Evolutionary conservation across 2,888 invertebrate species (phyloP).

Genomic region (Anticlea derivata): DNA sequence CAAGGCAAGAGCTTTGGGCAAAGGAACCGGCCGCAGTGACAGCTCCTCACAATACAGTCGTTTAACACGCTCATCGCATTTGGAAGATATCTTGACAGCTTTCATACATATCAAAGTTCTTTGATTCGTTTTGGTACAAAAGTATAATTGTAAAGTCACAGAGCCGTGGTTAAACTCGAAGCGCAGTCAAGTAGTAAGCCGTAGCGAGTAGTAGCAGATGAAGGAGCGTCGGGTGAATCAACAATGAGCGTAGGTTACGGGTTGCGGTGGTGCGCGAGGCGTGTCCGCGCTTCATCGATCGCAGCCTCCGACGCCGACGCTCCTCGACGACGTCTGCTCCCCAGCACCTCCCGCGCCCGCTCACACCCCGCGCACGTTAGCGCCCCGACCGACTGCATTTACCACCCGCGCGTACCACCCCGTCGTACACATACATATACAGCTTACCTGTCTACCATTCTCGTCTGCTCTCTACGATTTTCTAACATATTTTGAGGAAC

Average conservation of each 20-base stretch:
- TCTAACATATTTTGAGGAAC: conserved; percentile 55
- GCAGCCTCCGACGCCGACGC: conserved; percentile 81
- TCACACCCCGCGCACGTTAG: conserved; percentile 71
- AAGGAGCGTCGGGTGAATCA: conserved; percentile 60
- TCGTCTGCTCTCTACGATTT: conserved; percentile 50
- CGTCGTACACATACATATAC: conserved; percentile 54
- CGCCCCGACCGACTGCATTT: conserved; percentile 82
- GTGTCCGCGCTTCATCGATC: conserved; percentile 84
- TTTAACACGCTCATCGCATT: conserved; percentile 80
- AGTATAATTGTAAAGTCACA: conserved; percentile 26
- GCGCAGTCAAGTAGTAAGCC: conserved; percentile 19
- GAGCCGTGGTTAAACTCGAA: conserved; percentile 12
- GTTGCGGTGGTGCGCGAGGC: conserved; percentile 73
- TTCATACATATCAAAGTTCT: conserved; percentile 50
- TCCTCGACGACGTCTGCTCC: conserved; percentile 80
- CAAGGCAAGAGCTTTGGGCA: conserved; percentile 50
- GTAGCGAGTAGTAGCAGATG: conserved; percentile 35
- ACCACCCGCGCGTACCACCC: conserved; percentile 69
- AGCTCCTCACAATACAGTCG: conserved; percentile 75
- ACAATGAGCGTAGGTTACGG: conserved; percentile 66
- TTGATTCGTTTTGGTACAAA: conserved; percentile 48
- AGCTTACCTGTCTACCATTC: conserved; percentile 64
- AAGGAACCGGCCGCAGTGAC: conserved; percentile 73
- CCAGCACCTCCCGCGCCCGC: conserved; percentile 44
- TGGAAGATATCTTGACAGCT: conserved; percentile 73